phyloP scores from a whole-genome alignment of 2,113 vertebrate species.

The Chroicocephalus ridibundus region DNA sequence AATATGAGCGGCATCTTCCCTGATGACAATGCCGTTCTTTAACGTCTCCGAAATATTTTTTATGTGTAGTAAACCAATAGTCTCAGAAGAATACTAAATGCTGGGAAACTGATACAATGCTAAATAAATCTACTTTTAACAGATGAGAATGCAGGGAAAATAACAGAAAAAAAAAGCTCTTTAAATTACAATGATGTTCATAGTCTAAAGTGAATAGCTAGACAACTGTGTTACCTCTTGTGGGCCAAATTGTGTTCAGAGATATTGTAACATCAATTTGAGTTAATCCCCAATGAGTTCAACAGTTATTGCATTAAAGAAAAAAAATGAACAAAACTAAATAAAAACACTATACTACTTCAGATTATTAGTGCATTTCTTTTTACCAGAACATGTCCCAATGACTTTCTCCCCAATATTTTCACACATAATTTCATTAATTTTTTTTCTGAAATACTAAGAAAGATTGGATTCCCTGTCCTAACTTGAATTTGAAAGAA shows the following conservation, averaged over 20 bases:
- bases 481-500: background rate
- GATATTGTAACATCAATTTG: background rate
- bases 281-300: background rate
- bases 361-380: background rate
- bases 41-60: background rate
- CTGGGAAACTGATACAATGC: background rate
- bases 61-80: background rate
- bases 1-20: background rate
- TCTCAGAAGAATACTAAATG: background rate
- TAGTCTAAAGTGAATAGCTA: background rate
- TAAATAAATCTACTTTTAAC: background rate
- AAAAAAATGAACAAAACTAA: background rate
- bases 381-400: background rate
- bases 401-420: background rate
- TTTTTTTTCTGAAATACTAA: background rate
- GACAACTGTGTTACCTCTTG: background rate
- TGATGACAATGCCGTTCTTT: background rate
- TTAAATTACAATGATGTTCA: background rate
- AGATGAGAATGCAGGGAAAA: background rate
- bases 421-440: background rate
- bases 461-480: background rate
- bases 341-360: background rate
- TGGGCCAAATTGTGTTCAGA: background rate
- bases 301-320: background rate
- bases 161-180: background rate